Evolutionary conservation across 1,140 invertebrate species (phyloP).

Genomic region (Drosophila paulistorum): DNA sequence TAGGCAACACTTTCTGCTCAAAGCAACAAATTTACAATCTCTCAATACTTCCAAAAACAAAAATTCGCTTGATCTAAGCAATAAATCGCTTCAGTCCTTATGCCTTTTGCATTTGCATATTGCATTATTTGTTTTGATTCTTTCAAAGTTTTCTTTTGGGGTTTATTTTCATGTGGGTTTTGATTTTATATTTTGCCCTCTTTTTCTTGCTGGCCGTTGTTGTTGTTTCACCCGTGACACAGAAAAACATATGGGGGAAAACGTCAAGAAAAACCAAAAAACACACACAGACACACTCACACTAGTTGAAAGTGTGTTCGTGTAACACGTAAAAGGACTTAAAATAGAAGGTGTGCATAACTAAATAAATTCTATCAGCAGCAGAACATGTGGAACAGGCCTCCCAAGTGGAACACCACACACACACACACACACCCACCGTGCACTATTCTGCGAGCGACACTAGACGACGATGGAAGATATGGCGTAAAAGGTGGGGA

Average conservation of each 20-base stretch:
- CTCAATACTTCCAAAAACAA: background rate
- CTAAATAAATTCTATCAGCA: slow-evolving; percentile 78
- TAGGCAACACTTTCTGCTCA: background rate
- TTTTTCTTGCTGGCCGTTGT: background rate
- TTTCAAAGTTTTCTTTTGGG: background rate
- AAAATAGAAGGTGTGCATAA: slow-evolving; percentile 78
- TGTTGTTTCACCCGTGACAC: slow-evolving; percentile 38
- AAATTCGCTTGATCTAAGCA: background rate
- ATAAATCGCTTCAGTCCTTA: background rate
- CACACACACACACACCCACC: slow-evolving; percentile 40
- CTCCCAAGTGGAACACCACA: slow-evolving; percentile 58
- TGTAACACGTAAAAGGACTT: slow-evolving; percentile 74
- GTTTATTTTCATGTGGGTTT: background rate
- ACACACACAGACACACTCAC: slow-evolving; percentile 2
- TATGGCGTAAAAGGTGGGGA: slow-evolving; percentile 4
- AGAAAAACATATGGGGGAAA: slow-evolving; percentile 8
- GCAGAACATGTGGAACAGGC: slow-evolving; percentile 52
- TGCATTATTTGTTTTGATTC: background rate
- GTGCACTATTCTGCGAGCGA: slow-evolving; percentile 3
- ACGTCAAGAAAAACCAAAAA: slow-evolving; percentile 25
- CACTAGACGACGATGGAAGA: slow-evolving; percentile 9
- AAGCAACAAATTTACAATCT: background rate
- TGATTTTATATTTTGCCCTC: background rate
- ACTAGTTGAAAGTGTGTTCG: slow-evolving; percentile 64
- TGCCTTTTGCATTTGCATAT: background rate